Evolutionary conservation across 2,113 vertebrate species (phyloP).

Genomic region (Tragelaphus strepsiceros): DNA sequence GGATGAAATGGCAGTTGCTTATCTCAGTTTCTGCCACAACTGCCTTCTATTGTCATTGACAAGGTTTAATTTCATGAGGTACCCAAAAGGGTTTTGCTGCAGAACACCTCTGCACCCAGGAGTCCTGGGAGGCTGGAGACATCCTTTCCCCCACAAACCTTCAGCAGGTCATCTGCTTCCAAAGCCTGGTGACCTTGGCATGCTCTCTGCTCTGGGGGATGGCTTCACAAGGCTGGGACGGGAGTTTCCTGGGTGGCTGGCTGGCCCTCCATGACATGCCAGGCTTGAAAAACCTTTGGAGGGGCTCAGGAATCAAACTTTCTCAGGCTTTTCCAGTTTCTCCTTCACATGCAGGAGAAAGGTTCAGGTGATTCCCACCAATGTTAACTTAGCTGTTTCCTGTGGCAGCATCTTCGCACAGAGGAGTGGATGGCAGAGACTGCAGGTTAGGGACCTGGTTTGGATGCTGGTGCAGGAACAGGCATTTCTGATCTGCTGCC

Average conservation of each 20-base stretch:
- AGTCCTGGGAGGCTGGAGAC: not conserved
- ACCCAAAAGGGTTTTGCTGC: not conserved
- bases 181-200: conserved; percentile 21
- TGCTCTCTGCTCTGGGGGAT: not conserved
- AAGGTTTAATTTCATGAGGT: not conserved
- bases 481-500: not conserved
- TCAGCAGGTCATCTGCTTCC: not conserved
- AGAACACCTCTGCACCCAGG: not conserved
- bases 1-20: not conserved
- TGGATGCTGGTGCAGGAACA: not conserved
- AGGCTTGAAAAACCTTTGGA: conserved; percentile 41
- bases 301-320: conserved; percentile 46
- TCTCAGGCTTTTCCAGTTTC: conserved; percentile 51
- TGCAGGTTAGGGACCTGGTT: not conserved
- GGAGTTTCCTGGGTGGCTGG: not conserved
- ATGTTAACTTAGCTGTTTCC: not conserved
- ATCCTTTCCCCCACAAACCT: not conserved
- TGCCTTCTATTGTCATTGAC: not conserved
- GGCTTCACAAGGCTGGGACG: not conserved
- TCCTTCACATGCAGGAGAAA: not conserved
- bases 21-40: not conserved
- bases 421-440: not conserved
- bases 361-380: not conserved
- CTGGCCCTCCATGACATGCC: not conserved
- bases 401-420: fast-evolving